phyloP scores from a whole-genome alignment of 2,797 vertebrate genomes.

The Microcaecilia unicolor region DNA sequence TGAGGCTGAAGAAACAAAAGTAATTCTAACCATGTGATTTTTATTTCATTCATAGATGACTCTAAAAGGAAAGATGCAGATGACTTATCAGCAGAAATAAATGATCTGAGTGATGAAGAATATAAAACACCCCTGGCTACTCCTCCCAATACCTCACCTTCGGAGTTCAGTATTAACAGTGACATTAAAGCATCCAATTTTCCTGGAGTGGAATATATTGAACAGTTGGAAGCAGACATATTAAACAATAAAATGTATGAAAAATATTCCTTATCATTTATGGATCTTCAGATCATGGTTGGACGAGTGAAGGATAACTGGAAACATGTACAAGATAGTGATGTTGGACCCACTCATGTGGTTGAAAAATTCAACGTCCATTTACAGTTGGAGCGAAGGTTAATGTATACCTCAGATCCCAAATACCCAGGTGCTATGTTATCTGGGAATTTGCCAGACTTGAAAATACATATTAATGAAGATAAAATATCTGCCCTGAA shows the following conservation, averaged over 20 bases:
- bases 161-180: constrained; percentile 45
- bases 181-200: constrained; percentile 48
- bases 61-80: constrained; percentile 45
- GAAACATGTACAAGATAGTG: constrained; percentile 88
- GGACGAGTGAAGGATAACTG: constrained; percentile 90
- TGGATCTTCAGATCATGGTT: constrained; percentile 96
- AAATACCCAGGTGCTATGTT: constrained; percentile 90
- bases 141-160: constrained; percentile 76
- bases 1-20: too few relatives aligned
- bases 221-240: constrained; percentile 58
- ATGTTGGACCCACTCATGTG: constrained; percentile 91
- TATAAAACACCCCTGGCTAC: constrained; percentile 91
- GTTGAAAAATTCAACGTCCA: constrained; percentile 96
- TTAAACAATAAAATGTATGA: constrained; percentile 85
- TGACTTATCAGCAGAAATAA: constrained; percentile 54
- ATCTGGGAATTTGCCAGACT: constrained; percentile 83
- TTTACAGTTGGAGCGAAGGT: constrained; percentile 81
- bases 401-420: constrained; percentile 93
- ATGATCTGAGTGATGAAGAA: constrained; percentile 87
- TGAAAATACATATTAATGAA: constrained; percentile 93
- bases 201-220: constrained; percentile 54
- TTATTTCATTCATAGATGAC: constrained; percentile 44
- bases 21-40: too few relatives aligned
- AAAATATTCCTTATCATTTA: constrained; percentile 83
- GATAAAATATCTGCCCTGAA: constrained; percentile 87